phyloP scores from a whole-genome alignment of 1,140 invertebrate genomes.

The Drosophila santomea region DNA sequence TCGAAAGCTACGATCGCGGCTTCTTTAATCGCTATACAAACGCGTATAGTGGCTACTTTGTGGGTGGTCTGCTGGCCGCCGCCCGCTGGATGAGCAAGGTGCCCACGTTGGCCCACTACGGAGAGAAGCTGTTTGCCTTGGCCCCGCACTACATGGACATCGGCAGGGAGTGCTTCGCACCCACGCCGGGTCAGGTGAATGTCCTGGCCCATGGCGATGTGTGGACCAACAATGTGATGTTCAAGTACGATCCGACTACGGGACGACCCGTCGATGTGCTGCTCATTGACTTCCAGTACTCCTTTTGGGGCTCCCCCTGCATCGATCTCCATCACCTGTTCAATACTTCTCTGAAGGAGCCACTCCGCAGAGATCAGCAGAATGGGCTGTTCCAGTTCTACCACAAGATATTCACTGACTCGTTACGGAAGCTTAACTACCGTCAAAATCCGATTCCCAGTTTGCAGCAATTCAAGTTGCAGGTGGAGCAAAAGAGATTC shows the following conservation, averaged over 20 bases:
- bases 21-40: slow-evolving; percentile 79
- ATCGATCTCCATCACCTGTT: slow-evolving; percentile 82
- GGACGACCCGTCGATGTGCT: slow-evolving; percentile 85
- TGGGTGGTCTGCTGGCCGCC: slow-evolving; percentile 63
- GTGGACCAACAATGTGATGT: slow-evolving; percentile 89
- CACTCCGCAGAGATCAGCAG: slow-evolving; percentile 58
- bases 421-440: slow-evolving; percentile 63
- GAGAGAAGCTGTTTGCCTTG: slow-evolving; percentile 67
- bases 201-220: slow-evolving; percentile 89
- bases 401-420: slow-evolving; percentile 61
- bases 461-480: slow-evolving; percentile 62
- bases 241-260: slow-evolving; percentile 86
- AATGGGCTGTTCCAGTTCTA: slow-evolving; percentile 71
- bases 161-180: slow-evolving; percentile 63
- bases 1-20: slow-evolving; percentile 74
- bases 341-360: slow-evolving; percentile 75
- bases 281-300: slow-evolving; percentile 82
- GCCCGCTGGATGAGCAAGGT: slow-evolving; percentile 64
- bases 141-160: slow-evolving; percentile 77
- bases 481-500: slow-evolving; percentile 71
- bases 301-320: slow-evolving; percentile 79
- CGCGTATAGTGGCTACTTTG: slow-evolving; percentile 72
- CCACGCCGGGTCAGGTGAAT: slow-evolving; percentile 85
- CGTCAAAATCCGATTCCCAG: slow-evolving; percentile 60
- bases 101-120: slow-evolving; percentile 56